A percentile compares a stretch with the other conserved stretches of the same genome.
These are phyloP conservation scores for Branchellion lobata DNA, from an alignment of 2,888 invertebrate genomes.

Conservation along the genomic window DNA sequence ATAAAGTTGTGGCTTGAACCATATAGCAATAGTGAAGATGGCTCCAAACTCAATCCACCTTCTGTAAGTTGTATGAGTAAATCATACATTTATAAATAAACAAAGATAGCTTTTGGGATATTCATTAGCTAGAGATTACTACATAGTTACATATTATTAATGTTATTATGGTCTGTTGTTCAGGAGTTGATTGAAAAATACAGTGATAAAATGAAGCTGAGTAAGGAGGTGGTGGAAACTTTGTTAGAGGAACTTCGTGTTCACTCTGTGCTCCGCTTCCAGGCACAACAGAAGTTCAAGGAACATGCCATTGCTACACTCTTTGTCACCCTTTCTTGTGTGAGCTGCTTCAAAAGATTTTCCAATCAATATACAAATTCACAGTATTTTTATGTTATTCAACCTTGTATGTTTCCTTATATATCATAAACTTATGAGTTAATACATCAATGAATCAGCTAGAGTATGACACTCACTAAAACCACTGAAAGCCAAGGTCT, in stretches of 20 bases:
- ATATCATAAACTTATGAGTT: too few species aligned
- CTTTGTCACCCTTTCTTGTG: conserved; percentile 8
- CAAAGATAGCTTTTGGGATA: too few species aligned
- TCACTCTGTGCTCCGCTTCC: conserved; percentile 73
- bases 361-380: too few species aligned
- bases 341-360: conserved; percentile 2
- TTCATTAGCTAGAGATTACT: too few species aligned
- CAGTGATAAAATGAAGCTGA: conserved; percentile 66
- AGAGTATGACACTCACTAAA: too few species aligned
- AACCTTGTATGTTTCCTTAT: too few species aligned
- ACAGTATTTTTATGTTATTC: too few species aligned
- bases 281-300: conserved; percentile 71
- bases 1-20: conserved; percentile 78
- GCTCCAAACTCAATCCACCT: conserved; percentile 62
- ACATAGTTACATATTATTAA: too few species aligned
- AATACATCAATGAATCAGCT: too few species aligned
- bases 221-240: conserved; percentile 65
- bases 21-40: conserved; percentile 67
- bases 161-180: too few species aligned
- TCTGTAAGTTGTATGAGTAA: conserved; percentile 54
- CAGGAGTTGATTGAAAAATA: conserved; percentile 71
- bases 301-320: conserved; percentile 75
- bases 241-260: conserved; percentile 70
- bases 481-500: too few species aligned
- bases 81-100: too few species aligned